Conservation (phyloP, 2,888 invertebrate species). For the Nomada lathburiana region DNA sequence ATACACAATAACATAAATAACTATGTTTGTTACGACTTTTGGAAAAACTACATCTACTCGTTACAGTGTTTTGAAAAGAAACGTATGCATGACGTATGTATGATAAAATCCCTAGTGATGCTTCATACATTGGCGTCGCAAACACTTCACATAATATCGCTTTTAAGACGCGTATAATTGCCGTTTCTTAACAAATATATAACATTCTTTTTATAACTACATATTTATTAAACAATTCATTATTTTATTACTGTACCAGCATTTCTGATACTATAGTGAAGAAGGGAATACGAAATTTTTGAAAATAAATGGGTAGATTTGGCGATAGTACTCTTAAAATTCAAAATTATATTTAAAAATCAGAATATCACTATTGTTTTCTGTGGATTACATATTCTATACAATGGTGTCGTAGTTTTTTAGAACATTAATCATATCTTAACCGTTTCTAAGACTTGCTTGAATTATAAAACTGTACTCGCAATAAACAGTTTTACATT, state of each 20-base stretch:
- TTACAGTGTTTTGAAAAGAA: constrained; percentile 34
- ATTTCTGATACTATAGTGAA: background rate
- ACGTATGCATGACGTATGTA: background rate
- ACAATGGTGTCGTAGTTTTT: constrained; percentile 62
- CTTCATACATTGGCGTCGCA: constrained; percentile 36
- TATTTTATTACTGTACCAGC: background rate
- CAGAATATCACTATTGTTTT: constrained; percentile 71
- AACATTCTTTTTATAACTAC: constrained; percentile 23
- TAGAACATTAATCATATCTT: constrained; percentile 56
- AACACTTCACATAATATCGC: background rate
- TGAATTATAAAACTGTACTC: constrained; percentile 59
- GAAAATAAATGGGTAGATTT: constrained; percentile 17
- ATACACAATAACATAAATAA: constrained; percentile 39
- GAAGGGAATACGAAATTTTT: constrained; percentile 1
- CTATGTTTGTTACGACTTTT: constrained; percentile 19
- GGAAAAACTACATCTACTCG: constrained; percentile 1
- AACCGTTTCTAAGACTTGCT: constrained; percentile 51
- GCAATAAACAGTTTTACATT: constrained; percentile 20
- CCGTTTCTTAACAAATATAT: constrained; percentile 22
- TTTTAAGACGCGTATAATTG: background rate
- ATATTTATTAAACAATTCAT: constrained; percentile 27
- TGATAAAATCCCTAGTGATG: constrained; percentile 50
- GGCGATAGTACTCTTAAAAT: constrained; percentile 57
- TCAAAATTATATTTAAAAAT: constrained; percentile 77
- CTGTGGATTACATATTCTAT: constrained; percentile 70